Conservation (phyloP, 2,113 vertebrate genomes). For the Sclerurus mexicanus region DNA sequence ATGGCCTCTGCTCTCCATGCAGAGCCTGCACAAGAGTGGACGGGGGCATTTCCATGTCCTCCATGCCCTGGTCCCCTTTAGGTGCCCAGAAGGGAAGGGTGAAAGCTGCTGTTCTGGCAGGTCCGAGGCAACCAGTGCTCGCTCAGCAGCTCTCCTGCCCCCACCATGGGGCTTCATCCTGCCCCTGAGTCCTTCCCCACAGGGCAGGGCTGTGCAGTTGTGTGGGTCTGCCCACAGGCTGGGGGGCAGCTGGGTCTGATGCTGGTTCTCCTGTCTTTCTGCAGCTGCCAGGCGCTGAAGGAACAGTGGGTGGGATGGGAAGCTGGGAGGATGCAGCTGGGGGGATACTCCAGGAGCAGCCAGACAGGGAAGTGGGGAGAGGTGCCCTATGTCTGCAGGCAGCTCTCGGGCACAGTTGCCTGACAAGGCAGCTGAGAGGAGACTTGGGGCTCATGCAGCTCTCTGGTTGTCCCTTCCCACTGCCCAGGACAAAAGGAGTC, state of each 20-base stretch:
- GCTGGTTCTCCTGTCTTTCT: too few relatives aligned
- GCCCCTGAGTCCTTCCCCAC: too few relatives aligned
- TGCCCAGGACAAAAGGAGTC: neutral
- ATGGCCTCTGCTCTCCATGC: too few relatives aligned
- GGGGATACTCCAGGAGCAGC: too few relatives aligned
- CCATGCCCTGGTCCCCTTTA: neutral
- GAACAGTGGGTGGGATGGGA: too few relatives aligned
- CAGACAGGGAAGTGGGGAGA: too few relatives aligned
- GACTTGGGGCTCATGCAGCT: neutral
- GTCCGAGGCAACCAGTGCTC: neutral
- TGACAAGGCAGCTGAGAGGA: neutral
- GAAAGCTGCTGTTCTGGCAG: neutral
- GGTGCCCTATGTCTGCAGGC: too few relatives aligned
- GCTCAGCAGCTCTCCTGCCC: neutral
- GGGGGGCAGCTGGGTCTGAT: too few relatives aligned
- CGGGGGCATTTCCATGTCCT: neutral
- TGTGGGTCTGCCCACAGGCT: neutral
- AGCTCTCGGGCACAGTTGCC: too few relatives aligned
- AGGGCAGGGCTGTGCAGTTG: neutral
- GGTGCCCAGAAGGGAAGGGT: neutral
- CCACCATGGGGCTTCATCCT: neutral
- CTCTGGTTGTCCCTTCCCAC: neutral
- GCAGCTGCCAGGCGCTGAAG: too few relatives aligned
- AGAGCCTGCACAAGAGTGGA: too few relatives aligned
- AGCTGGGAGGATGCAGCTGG: too few relatives aligned